Conservation (phyloP, 2,113 vertebrate genomes). For the Cisticola juncidis region DNA sequence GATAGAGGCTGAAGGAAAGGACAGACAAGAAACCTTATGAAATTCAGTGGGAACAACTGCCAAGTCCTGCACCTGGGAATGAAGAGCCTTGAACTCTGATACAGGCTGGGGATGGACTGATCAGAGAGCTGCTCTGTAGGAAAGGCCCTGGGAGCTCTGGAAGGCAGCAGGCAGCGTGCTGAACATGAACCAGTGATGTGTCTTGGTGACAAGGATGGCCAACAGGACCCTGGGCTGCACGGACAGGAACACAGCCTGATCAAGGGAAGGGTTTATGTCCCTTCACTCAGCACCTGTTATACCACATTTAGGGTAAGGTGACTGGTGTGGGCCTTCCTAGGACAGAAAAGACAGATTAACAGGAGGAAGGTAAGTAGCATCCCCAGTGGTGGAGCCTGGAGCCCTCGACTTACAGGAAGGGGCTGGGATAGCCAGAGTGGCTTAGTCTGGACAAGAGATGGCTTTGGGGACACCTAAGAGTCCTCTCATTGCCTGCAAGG, state of each 20-base stretch:
- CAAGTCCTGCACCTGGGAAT: not conserved
- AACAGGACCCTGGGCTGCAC: not conserved
- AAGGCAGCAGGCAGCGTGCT: not conserved
- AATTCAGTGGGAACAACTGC: not conserved
- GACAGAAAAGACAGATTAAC: not conserved
- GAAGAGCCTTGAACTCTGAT: not conserved
- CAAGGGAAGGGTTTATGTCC: not conserved
- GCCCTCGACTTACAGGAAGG: not conserved
- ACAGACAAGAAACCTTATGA: not conserved
- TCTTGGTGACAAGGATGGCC: accelerated
- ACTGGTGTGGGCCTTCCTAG: not conserved
- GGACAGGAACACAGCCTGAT: not conserved
- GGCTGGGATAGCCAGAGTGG: not conserved
- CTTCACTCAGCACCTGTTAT: not conserved
- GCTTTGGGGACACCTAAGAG: not conserved
- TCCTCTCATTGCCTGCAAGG: not conserved
- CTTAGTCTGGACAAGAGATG: not conserved
- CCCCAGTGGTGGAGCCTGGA: not conserved
- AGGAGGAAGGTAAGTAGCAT: not conserved
- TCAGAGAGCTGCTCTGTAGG: not conserved
- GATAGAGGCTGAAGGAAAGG: not conserved
- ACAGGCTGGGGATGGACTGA: not conserved
- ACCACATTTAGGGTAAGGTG: not conserved
- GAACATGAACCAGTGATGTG: not conserved
- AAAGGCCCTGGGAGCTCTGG: not conserved